These are phyloP conservation scores for Aporophyla lueneburgensis DNA, from an alignment of 2,888 invertebrate genomes.

Conservation along the genomic window DNA sequence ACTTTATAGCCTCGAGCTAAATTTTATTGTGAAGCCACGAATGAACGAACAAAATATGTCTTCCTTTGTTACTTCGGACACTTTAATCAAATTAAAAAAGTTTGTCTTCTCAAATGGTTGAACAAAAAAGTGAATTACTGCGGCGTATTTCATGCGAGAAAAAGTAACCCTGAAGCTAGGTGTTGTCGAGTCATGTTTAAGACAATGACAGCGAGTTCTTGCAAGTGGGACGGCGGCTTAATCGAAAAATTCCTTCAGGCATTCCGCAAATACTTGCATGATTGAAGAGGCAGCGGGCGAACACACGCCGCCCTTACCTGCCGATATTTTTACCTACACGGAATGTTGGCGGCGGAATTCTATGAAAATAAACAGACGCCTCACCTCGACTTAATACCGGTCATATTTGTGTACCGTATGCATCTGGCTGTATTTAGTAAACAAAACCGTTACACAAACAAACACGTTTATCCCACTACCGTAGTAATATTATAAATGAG, in stretches of 20 bases:
- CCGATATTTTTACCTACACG: constrained; percentile 57
- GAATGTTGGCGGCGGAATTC: constrained; percentile 46
- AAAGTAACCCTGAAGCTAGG: constrained; percentile 56
- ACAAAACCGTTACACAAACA: constrained; percentile 13
- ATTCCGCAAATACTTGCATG: constrained; percentile 76
- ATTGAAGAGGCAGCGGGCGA: constrained; percentile 68
- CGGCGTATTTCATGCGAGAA: constrained; percentile 52
- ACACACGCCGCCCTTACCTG: constrained; percentile 59
- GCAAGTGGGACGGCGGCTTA: constrained; percentile 71
- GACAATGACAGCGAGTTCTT: constrained; percentile 70
- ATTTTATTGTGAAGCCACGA: constrained; percentile 25
- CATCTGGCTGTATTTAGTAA: constrained; percentile 8
- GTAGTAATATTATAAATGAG: no score
- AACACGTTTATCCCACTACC: background rate
- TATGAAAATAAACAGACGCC: constrained; percentile 37
- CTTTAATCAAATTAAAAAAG: constrained; percentile 70
- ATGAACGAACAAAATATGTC: constrained; percentile 47
- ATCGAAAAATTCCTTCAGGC: constrained; percentile 79
- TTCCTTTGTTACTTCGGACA: constrained; percentile 41
- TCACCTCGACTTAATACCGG: constrained; percentile 5
- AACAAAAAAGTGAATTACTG: constrained; percentile 65
- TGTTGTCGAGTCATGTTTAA: constrained; percentile 75
- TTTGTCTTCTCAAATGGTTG: constrained; percentile 56
- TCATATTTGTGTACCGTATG: constrained; percentile 12
- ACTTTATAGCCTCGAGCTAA: background rate